phyloP scores from a whole-genome alignment of 2,797 vertebrate species.

The Oreortyx pictus region DNA sequence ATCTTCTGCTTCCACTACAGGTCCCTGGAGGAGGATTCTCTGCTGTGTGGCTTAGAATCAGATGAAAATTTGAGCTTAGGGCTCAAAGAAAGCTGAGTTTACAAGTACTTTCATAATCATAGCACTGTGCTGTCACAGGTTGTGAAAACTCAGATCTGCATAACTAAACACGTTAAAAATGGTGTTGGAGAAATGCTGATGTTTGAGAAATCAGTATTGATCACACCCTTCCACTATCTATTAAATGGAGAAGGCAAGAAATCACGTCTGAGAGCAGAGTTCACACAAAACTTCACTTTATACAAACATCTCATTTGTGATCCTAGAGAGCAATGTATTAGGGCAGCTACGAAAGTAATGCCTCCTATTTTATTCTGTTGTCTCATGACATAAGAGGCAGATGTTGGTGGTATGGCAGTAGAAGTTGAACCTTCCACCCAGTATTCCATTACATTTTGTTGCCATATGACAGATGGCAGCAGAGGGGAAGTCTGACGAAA shows the following conservation, averaged over 20 bases:
- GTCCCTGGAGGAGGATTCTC: neutral
- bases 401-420: too few relatives aligned
- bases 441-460: too few relatives aligned
- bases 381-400: too few relatives aligned
- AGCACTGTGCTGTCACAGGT: neutral
- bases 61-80: neutral
- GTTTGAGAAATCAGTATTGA: neutral
- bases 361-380: too few relatives aligned
- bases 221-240: neutral
- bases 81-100: neutral
- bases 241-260: neutral
- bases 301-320: neutral
- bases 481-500: neutral
- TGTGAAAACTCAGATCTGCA: neutral
- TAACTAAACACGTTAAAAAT: neutral
- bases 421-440: too few relatives aligned
- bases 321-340: neutral
- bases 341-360: too few relatives aligned
- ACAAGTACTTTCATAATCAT: accelerated
- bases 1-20: neutral
- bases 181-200: neutral
- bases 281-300: neutral
- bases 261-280: neutral
- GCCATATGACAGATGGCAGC: too few relatives aligned
- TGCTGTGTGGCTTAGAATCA: neutral